Evolutionary conservation across 2,797 vertebrate species (phyloP), one percentile per base, ranked within the genome.

Genomic region (Smutsia gigantea): DNA sequence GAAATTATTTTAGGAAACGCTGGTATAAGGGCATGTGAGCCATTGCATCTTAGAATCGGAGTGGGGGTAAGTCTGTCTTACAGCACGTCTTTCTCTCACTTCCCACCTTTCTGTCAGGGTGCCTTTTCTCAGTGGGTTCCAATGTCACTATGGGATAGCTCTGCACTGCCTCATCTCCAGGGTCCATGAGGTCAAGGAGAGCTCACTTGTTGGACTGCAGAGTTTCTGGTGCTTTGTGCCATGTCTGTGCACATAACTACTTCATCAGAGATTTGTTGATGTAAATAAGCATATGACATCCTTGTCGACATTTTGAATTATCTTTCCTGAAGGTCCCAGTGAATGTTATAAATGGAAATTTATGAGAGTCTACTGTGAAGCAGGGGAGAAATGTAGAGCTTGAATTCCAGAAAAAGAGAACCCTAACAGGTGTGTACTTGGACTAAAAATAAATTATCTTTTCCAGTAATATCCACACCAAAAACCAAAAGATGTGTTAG

Each of bases 71-170:
- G 2, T 8, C 46, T 13, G 1, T 2, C 27, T 13, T 8, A 11
- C 7, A 37, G n/a, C 31, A 61, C 4, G 0, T 1, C 2, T 7
- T 18, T 13, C 31, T 55, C 39, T 31, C 17, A 1, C 25, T 7
- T 7, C 27, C 7, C 31, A 3, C 23, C 11, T 4, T 15, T 11
- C 53, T 19, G 2, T 5, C 1, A 0, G 0, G 1, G 3, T 10
- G 13, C 13, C 7, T 69, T 13, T 69, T 9, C 51, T 57, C 5
- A 1, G 0, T 0, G 0, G 27, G 9, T 1, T 23, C 15, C 9
- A 0, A 2, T 49, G 37, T 55, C 0, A 2, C 3, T 1, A 5
- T 49, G 14, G 9, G 29, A 6, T 2, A 2, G 3, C 4, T 1
- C 51, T 17, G 2, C 12, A 19, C 23, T 5, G 0, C 7, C 61